Percentiles rank a stretch among this genome's conserved stretches.
Conservation (phyloP, 1,140 invertebrate genomes). For the Ceratoteleas bidentatus region DNA sequence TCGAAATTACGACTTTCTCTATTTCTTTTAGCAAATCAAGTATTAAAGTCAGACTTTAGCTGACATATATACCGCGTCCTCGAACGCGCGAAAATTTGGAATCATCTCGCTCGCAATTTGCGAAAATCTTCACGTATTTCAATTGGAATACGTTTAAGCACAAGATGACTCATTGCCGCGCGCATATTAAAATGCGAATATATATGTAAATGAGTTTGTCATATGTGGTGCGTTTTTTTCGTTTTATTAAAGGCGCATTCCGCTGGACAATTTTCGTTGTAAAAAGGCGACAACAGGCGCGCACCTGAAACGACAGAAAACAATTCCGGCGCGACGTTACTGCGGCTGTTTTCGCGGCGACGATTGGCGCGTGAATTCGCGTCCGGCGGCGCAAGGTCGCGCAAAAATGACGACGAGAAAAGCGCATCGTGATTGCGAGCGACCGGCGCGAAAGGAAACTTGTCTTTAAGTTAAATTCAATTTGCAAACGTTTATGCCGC, state of each 20-base stretch:
- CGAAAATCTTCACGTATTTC: conserved; percentile 21
- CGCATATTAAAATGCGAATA: conserved; percentile 38
- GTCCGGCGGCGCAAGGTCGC: too few species aligned
- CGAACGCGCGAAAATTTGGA: conserved; percentile 1
- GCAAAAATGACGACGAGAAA: too few species aligned
- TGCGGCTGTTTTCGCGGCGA: conserved; percentile 10
- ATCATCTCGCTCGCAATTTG: conserved; percentile 3
- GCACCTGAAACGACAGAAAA: conserved; percentile 30
- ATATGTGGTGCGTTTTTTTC: conserved; percentile 2
- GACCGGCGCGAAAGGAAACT: background rate
- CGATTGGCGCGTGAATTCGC: background rate
- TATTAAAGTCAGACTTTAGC: too few species aligned
- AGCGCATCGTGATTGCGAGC: too few species aligned
- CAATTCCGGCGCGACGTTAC: conserved; percentile 14
- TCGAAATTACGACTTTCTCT: too few species aligned
- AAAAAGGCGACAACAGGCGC: conserved; percentile 20
- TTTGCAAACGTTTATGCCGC: conserved; percentile 9
- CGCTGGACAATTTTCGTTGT: conserved; percentile 14
- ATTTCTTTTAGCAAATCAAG: too few species aligned
- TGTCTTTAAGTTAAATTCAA: background rate
- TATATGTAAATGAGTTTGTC: conserved; percentile 31
- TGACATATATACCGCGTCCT: background rate
- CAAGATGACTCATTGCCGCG: conserved; percentile 8
- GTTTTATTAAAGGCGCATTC: conserved; percentile 13
- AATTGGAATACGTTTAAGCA: conserved; percentile 21